These are phyloP conservation scores for Diaprepes abbreviatus DNA, from an alignment of 2,888 invertebrate genomes.

Conservation along the genomic window DNA sequence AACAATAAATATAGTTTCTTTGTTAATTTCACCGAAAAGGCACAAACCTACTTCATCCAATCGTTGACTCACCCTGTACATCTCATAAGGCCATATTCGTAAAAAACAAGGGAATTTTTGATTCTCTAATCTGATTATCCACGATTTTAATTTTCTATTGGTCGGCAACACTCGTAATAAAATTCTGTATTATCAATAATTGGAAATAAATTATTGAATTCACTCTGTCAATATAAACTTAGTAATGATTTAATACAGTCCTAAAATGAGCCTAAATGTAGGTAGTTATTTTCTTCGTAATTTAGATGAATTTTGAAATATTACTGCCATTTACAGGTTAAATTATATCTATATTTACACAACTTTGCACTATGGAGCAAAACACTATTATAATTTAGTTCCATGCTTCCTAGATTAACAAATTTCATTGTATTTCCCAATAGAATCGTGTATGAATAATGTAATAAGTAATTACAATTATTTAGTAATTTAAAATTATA, in stretches of 20 bases:
- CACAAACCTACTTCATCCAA: too few relatives aligned
- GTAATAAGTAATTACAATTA: conserved; percentile 11
- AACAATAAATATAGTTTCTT: too few relatives aligned
- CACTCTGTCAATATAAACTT: background rate
- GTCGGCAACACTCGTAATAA: too few relatives aligned
- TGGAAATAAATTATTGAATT: too few relatives aligned
- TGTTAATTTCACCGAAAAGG: too few relatives aligned
- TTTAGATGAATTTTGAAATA: conserved; percentile 10
- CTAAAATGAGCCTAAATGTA: conserved; percentile 7
- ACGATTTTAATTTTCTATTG: too few relatives aligned
- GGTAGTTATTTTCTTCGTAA: background rate
- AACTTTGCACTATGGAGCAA: conserved; percentile 15
- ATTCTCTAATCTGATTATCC: too few relatives aligned
- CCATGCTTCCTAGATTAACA: conserved; percentile 3
- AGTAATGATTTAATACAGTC: background rate
- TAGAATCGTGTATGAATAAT: conserved; percentile 4
- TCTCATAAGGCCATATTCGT: too few relatives aligned
- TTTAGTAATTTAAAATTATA: too few relatives aligned
- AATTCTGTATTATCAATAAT: too few relatives aligned
- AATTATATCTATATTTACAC: conserved; percentile 26
- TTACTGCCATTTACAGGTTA: conserved; percentile 18
- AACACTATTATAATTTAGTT: conserved; percentile 11
- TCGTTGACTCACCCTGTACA: too few relatives aligned
- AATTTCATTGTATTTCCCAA: conserved; percentile 13
- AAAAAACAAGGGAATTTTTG: too few relatives aligned